These are phyloP conservation scores for Chydorus sphaericus DNA, from an alignment of 2,888 invertebrate species.

Conservation along the genomic window DNA sequence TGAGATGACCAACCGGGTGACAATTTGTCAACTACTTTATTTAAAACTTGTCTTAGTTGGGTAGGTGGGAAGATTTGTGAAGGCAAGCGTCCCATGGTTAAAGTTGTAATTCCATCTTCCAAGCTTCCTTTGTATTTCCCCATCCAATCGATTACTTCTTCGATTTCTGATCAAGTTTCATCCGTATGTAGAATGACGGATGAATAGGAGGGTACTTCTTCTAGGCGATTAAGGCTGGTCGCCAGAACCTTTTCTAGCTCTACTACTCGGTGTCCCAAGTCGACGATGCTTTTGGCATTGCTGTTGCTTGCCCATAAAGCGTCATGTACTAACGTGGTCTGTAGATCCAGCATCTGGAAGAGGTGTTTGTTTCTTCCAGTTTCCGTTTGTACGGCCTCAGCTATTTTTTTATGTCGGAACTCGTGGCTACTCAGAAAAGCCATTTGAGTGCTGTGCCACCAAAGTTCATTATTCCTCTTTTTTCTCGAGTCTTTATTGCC, in stretches of 20 bases:
- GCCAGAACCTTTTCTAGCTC: too few species aligned
- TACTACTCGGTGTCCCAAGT: too few species aligned
- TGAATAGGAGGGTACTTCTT: too few species aligned
- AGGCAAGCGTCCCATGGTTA: background rate
- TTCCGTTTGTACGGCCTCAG: background rate
- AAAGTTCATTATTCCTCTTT: background rate
- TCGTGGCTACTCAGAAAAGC: background rate
- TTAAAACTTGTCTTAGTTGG: background rate
- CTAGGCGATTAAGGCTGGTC: too few species aligned
- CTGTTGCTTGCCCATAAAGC: background rate
- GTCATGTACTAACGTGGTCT: background rate
- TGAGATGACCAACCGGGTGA: background rate
- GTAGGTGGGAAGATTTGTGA: background rate
- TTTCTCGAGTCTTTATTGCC: too few species aligned
- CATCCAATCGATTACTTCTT: background rate
- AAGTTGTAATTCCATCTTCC: background rate
- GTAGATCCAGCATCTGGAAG: background rate
- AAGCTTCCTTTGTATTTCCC: background rate
- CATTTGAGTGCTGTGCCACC: slow-evolving; percentile 2
- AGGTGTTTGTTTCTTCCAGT: too few species aligned
- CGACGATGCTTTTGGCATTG: background rate
- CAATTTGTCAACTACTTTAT: background rate
- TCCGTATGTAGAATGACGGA: too few species aligned
- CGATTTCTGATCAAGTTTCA: too few species aligned
- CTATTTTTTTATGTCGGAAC: background rate